Evolutionary conservation across 1,140 invertebrate species (phyloP).

Genomic region (Drosophila funebris): DNA sequence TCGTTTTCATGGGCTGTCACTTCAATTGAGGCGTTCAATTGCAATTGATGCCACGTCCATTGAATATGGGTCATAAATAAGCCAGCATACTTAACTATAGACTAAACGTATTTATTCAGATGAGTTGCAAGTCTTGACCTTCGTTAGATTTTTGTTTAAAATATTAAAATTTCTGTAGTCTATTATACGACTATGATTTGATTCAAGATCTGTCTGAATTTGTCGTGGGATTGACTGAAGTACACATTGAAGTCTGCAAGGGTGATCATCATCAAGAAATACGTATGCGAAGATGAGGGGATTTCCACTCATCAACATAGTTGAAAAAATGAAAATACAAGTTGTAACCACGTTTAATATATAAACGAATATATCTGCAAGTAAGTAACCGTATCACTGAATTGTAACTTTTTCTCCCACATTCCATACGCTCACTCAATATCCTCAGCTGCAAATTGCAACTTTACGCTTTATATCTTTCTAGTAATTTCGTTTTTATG

Average conservation of each 20-base stretch:
- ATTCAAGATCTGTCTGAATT: background rate
- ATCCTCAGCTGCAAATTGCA: constrained; percentile 18
- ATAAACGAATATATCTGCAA: background rate
- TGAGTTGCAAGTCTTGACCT: constrained; percentile 54
- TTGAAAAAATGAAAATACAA: background rate
- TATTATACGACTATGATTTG: constrained; percentile 18
- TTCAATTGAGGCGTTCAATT: constrained; percentile 65
- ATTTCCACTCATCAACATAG: background rate
- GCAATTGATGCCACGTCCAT: constrained; percentile 62
- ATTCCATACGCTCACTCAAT: constrained; percentile 26
- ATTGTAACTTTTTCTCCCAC: constrained; percentile 6
- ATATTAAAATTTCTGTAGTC: constrained; percentile 23
- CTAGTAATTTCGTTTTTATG: constrained; percentile 56
- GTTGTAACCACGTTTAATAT: background rate
- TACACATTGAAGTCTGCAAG: constrained; percentile 8
- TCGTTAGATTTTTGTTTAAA: constrained; percentile 16
- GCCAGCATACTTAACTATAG: constrained; percentile 4
- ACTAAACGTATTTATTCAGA: constrained; percentile 27
- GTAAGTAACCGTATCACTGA: background rate
- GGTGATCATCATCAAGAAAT: background rate
- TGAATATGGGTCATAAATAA: constrained; percentile 61
- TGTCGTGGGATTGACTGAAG: constrained; percentile 7
- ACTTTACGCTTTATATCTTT: constrained; percentile 51
- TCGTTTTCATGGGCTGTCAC: constrained; percentile 76
- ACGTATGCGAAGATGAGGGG: background rate